phyloP scores from a whole-genome alignment of 35 echinoderm and acorn worm species.

The Apostichopus californicus region DNA sequence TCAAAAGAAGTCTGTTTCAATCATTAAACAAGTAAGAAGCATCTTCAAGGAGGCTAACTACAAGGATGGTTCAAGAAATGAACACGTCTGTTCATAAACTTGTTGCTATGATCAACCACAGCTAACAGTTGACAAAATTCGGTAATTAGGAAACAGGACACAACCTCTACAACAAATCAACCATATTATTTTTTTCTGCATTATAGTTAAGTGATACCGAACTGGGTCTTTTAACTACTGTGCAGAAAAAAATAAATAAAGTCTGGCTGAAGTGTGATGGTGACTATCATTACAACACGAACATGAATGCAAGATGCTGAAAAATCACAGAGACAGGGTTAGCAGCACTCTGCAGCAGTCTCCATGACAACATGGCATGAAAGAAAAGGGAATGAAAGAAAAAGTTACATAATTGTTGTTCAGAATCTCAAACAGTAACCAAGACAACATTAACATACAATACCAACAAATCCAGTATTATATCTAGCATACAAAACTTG shows the following conservation, averaged over 20 bases:
- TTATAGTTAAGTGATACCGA: background rate
- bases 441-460: no score
- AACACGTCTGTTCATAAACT: background rate
- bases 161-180: slow-evolving; percentile 24
- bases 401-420: no score
- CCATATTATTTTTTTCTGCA: background rate
- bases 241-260: slow-evolving; percentile 5
- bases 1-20: no score
- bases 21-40: background rate
- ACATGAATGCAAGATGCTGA: background rate
- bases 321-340: background rate
- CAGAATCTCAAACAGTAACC: no score
- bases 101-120: slow-evolving; percentile 22
- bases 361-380: background rate
- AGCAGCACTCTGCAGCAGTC: background rate
- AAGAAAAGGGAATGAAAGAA: background rate
- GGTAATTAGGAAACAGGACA: slow-evolving; percentile 53
- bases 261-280: background rate
- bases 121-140: slow-evolving; percentile 39
- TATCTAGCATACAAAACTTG: no score
- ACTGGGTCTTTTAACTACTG: background rate
- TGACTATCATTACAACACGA: slow-evolving; percentile 2
- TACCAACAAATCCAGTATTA: no score
- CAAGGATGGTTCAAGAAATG: background rate
- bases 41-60: background rate